Evolutionary conservation across 2,797 vertebrate species (phyloP).

Genomic region (Coreius guichenoti): DNA sequence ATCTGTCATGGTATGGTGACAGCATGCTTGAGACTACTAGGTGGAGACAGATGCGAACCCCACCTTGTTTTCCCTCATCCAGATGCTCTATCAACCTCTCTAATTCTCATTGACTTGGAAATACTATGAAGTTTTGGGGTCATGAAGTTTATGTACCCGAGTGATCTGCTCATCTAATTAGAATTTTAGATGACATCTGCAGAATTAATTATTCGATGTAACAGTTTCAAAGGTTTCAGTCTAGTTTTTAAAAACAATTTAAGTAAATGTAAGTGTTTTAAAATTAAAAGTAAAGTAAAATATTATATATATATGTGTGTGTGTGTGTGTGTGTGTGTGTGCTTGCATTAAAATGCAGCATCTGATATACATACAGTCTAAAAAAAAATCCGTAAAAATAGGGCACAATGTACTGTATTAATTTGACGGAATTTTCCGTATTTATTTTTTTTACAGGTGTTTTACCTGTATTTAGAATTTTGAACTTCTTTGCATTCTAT

Average conservation of each 20-base stretch:
- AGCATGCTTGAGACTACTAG: constrained; percentile 52
- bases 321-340: too few species aligned
- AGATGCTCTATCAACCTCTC: constrained; percentile 33
- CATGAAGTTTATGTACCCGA: constrained; percentile 31
- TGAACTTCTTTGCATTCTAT: too few species aligned
- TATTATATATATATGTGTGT: too few species aligned
- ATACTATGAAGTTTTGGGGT: constrained; percentile 34
- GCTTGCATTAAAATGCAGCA: too few species aligned
- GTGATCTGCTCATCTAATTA: constrained; percentile 37
- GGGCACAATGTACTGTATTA: too few species aligned
- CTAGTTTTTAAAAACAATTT: background rate
- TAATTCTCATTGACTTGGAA: constrained; percentile 34
- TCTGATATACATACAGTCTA: too few species aligned
- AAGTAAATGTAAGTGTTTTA: background rate
- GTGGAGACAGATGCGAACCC: constrained; percentile 35
- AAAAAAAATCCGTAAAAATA: too few species aligned
- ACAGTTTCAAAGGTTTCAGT: constrained; percentile 22
- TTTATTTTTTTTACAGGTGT: too few species aligned
- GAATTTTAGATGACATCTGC: constrained; percentile 26
- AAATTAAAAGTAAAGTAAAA: background rate
- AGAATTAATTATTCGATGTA: constrained; percentile 5
- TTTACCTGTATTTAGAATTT: too few species aligned
- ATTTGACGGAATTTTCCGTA: too few species aligned
- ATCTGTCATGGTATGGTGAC: constrained; percentile 41
- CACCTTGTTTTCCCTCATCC: constrained; percentile 42